These are phyloP conservation scores for Antechinus stuartii DNA, from an alignment of 2,113 vertebrate genomes.

Conservation along the genomic window DNA sequence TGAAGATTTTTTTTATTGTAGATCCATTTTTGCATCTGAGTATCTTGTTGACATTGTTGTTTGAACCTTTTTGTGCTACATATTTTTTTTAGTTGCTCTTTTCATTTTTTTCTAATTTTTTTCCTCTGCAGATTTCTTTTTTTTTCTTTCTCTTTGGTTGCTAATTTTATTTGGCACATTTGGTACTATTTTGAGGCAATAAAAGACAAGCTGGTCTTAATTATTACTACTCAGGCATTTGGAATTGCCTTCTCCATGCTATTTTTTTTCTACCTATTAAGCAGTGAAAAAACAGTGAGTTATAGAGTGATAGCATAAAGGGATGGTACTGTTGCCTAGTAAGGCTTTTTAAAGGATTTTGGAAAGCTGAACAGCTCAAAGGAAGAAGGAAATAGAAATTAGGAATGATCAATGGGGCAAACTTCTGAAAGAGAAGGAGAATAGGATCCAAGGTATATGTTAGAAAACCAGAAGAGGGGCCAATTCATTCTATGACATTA, in stretches of 20 bases:
- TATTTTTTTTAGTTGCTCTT: background rate
- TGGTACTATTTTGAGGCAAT: background rate
- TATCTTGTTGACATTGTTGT: background rate
- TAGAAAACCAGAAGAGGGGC: background rate
- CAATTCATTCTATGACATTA: background rate
- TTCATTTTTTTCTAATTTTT: background rate
- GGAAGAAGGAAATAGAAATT: background rate
- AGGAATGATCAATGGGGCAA: background rate
- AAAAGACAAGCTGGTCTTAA: background rate
- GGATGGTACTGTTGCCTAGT: background rate
- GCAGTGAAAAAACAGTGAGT: background rate
- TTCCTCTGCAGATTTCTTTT: background rate
- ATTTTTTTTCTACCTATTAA: background rate
- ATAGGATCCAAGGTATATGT: background rate
- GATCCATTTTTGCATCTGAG: background rate
- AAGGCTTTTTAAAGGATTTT: background rate
- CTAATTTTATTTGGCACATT: background rate
- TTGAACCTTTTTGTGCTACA: background rate
- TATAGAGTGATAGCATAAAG: background rate
- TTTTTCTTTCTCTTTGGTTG: background rate
- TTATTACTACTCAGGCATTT: background rate
- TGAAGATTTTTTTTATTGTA: background rate
- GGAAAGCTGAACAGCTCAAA: background rate
- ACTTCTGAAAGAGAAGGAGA: background rate
- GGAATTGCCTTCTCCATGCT: background rate